Evolutionary conservation across 2,113 vertebrate species (phyloP).

Genomic region (Leiothrix lutea): DNA sequence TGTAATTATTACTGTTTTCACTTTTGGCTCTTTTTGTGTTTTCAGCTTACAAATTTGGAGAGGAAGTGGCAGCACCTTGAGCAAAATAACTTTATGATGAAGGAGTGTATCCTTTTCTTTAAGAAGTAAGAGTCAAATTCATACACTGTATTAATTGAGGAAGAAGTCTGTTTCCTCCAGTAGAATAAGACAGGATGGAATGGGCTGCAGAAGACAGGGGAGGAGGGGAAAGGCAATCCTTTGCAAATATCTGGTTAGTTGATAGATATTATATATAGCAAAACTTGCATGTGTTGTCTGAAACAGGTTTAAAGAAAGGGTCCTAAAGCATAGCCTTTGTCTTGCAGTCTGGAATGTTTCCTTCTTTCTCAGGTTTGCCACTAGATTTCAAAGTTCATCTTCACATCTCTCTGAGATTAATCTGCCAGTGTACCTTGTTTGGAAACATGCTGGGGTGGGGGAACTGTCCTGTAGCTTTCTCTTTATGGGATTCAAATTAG

Average conservation of each 20-base stretch:
- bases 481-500: neutral
- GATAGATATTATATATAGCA: neutral
- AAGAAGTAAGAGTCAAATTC: slow-evolving; percentile 39
- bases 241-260: neutral
- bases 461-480: neutral
- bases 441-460: neutral
- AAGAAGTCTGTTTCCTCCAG: slow-evolving; percentile 41
- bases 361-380: neutral
- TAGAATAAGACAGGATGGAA: neutral
- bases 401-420: neutral
- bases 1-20: neutral
- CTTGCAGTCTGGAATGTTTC: neutral
- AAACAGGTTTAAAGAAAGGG: fast-evolving
- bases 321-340: neutral
- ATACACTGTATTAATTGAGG: slow-evolving; percentile 5
- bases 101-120: slow-evolving; percentile 95
- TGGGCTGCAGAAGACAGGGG: neutral
- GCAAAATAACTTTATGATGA: slow-evolving; percentile 99
- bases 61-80: slow-evolving; percentile 96
- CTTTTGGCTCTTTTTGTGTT: slow-evolving; percentile 38
- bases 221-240: neutral
- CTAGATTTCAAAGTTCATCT: neutral
- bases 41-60: slow-evolving; percentile 93
- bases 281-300: neutral
- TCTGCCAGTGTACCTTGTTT: neutral